These are phyloP conservation scores for Percopsis transmontana DNA, from an alignment of 2,113 vertebrate genomes.

Conservation along the genomic window DNA sequence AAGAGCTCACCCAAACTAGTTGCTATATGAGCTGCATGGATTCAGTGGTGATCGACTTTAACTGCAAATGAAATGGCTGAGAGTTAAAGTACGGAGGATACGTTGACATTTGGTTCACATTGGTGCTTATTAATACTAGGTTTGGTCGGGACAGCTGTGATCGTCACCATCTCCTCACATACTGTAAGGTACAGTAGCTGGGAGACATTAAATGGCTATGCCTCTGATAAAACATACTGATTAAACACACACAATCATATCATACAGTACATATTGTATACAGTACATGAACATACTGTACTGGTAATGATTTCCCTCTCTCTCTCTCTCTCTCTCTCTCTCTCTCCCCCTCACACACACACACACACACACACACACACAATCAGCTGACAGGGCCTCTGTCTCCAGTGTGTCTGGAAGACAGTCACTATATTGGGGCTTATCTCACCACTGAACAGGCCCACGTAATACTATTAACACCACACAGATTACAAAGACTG, in stretches of 20 bases:
- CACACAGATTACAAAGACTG: conserved; percentile 9
- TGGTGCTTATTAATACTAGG: conserved; percentile 44
- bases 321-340: background rate
- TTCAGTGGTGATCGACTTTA: background rate
- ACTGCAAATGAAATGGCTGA: conserved; percentile 6
- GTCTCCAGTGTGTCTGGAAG: conserved; percentile 56
- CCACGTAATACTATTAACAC: conserved; percentile 16
- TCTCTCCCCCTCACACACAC: conserved; percentile 7
- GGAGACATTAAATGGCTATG: conserved; percentile 24
- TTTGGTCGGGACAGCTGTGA: conserved; percentile 27
- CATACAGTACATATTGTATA: background rate
- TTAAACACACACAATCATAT: conserved; percentile 7
- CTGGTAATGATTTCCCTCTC: background rate
- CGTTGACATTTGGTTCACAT: conserved; percentile 35
- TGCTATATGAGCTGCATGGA: background rate
- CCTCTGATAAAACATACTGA: conserved; percentile 2
- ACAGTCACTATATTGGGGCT: conserved; percentile 32
- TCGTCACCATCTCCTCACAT: conserved; percentile 22
- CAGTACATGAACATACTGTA: background rate
- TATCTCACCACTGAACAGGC: conserved; percentile 49
- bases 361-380: conserved; percentile 19
- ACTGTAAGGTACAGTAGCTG: conserved; percentile 25
- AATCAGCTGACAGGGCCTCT: conserved; percentile 37
- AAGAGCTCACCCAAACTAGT: conserved; percentile 18
- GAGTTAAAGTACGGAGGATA: conserved; percentile 1